These are phyloP conservation scores for Opisthograptis luteolata DNA, from an alignment of 2,888 invertebrate genomes.

Conservation along the genomic window DNA sequence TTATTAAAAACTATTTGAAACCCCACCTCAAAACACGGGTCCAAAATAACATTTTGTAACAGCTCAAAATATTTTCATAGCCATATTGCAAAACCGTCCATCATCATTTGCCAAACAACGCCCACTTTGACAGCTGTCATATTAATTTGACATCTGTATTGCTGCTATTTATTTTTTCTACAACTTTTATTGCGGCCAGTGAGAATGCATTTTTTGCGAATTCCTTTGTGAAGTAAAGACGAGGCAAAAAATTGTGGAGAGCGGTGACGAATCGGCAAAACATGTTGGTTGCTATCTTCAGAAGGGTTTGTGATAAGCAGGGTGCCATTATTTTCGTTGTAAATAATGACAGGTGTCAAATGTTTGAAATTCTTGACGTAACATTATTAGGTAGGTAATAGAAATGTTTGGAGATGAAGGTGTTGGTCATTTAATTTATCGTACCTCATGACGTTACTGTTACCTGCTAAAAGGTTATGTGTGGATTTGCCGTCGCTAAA, in stretches of 20 bases:
- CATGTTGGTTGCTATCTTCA: constrained; percentile 47
- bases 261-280: constrained; percentile 49
- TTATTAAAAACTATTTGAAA: not conserved
- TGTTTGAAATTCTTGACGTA: constrained; percentile 15
- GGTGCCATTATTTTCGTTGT: constrained; percentile 39
- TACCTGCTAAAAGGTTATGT: no score
- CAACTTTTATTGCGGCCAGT: constrained; percentile 34
- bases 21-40: constrained; percentile 33
- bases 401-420: no score
- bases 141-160: constrained; percentile 71
- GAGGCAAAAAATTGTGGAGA: constrained; percentile 25
- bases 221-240: constrained; percentile 28
- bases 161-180: constrained; percentile 49
- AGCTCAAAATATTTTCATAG: constrained; percentile 57
- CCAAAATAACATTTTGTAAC: constrained; percentile 42
- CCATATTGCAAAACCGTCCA: constrained; percentile 46
- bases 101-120: constrained; percentile 66
- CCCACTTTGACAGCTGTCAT: constrained; percentile 78
- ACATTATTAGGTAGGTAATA: no score
- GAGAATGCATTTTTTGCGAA: constrained; percentile 45
- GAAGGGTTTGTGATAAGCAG: constrained; percentile 40
- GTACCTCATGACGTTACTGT: no score
- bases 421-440: no score
- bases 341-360: constrained; percentile 18
- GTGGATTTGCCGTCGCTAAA: no score